Percentiles rank a stretch among this genome's conserved stretches.
Conservation (phyloP, 2,113 vertebrate species). For the Formicarius rufipectus region DNA sequence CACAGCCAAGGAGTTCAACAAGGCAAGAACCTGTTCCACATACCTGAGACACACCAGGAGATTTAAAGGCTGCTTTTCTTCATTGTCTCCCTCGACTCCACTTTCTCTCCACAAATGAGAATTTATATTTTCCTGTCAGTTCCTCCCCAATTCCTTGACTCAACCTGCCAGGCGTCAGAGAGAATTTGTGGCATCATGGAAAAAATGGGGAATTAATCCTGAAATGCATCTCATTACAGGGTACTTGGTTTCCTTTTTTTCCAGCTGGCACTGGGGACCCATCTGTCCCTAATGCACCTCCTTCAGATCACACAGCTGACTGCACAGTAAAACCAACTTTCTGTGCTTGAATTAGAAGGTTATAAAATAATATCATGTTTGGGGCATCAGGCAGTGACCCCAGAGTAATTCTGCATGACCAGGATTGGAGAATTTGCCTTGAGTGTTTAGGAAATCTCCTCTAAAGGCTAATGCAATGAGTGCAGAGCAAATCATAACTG, state of each 20-base stretch:
- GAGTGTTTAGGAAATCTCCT: background rate
- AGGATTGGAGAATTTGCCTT: background rate
- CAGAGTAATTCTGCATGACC: background rate
- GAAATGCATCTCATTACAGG: background rate
- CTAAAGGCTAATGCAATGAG: background rate
- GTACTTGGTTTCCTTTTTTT: background rate
- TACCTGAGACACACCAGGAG: background rate
- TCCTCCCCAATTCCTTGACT: background rate
- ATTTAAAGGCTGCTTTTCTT: background rate
- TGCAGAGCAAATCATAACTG: background rate
- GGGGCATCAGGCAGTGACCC: background rate
- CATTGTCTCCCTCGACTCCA: background rate
- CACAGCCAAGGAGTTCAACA: fast-evolving
- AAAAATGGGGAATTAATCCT: background rate
- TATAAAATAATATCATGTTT: background rate
- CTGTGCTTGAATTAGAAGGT: background rate
- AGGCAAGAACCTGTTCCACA: background rate
- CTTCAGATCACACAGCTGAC: background rate
- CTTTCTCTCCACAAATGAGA: background rate
- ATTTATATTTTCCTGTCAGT: background rate
- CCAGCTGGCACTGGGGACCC: background rate
- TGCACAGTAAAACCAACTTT: background rate
- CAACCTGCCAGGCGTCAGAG: background rate
- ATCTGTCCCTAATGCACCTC: background rate
- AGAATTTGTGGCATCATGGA: background rate